phyloP scores from a whole-genome alignment of 2,797 vertebrate species.

The Okamejei kenojei region DNA sequence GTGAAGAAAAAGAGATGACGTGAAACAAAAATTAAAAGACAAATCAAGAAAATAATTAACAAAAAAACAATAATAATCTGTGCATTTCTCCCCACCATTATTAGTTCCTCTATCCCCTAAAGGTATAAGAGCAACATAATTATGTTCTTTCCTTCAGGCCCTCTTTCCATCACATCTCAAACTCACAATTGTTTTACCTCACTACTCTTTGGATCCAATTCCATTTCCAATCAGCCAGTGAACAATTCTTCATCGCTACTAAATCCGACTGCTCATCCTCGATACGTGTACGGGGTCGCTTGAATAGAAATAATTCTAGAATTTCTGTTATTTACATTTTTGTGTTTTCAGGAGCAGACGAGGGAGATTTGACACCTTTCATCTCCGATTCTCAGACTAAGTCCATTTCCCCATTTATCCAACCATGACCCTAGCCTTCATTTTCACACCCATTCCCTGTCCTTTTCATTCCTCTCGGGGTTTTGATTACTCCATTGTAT shows the following conservation, averaged over 20 bases:
- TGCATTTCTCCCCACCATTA: neutral
- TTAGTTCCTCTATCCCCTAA: neutral
- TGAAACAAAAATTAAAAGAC: no score
- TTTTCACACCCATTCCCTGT: neutral
- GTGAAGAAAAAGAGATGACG: neutral
- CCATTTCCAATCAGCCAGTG: neutral
- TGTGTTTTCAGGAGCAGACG: neutral
- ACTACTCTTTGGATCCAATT: neutral
- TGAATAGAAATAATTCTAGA: neutral
- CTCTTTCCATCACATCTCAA: neutral
- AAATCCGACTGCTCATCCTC: neutral
- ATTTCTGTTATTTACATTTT: neutral
- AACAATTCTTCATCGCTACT: neutral
- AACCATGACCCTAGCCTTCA: neutral
- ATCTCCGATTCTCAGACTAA: neutral
- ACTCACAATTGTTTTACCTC: neutral
- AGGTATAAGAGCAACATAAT: neutral
- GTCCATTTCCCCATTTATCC: neutral
- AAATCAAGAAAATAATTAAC: conserved; percentile 2
- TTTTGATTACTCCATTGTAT: neutral
- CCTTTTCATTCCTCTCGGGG: neutral
- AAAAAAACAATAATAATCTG: neutral
- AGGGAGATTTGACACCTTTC: neutral
- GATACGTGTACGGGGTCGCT: neutral
- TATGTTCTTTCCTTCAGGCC: neutral